Evolutionary conservation across 2,113 vertebrate species (phyloP).

Genomic region (Heloderma charlesbogerti): DNA sequence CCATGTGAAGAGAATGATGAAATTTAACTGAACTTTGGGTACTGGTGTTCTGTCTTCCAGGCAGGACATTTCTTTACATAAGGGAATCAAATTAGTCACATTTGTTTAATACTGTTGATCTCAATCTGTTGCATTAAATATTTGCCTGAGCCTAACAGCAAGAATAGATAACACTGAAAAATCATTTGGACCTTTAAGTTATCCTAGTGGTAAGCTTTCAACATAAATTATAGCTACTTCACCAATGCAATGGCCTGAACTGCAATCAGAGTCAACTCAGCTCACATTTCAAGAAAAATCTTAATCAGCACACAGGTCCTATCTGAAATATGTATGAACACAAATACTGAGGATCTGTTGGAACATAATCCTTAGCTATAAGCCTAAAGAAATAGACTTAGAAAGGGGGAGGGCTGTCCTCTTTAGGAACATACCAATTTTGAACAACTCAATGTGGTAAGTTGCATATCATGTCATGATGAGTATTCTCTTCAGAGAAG

Average conservation of each 20-base stretch:
- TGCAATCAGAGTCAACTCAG: not conserved
- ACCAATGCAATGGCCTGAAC: not conserved
- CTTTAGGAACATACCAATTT: not conserved
- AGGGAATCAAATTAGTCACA: not conserved
- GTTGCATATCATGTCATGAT: too few relatives aligned
- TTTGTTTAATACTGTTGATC: not conserved
- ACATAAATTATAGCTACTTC: not conserved
- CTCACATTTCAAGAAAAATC: not conserved
- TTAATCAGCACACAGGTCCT: not conserved
- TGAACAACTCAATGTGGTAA: not conserved
- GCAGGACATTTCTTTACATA: not conserved
- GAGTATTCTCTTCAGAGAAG: too few relatives aligned
- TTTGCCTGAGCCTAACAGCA: not conserved
- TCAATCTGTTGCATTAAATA: not conserved
- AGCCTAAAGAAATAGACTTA: not conserved
- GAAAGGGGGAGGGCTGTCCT: not conserved
- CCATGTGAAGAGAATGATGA: not conserved
- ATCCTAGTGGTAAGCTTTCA: not conserved
- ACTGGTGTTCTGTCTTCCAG: not conserved
- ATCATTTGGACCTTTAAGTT: not conserved
- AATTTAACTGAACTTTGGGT: not conserved
- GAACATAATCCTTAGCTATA: not conserved
- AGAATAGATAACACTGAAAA: not conserved
- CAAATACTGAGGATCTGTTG: not conserved
- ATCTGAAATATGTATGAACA: not conserved